Base-by-base conservation (phyloP, 2,888 invertebrate genomes). In the Allygus modestus region DNA sequence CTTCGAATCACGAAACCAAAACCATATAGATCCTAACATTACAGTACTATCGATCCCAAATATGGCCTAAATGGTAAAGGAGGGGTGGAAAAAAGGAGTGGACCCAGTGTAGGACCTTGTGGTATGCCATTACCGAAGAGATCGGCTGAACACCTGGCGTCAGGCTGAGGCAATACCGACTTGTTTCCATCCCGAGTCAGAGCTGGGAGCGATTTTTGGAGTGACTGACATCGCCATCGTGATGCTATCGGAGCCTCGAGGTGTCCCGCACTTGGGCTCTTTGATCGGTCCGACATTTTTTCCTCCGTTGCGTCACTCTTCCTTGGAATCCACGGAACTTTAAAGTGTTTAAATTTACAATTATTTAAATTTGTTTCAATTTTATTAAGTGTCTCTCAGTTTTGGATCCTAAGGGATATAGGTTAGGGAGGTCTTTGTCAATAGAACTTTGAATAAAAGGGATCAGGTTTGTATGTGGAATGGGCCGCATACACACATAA, bases 251-350 rank as follows among this genome's bases (percentile, higher is more conserved):
- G n/a, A 17, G 12, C 73, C 65, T 11, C 28, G 65, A 65, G 65
- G 65, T 65, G 65, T 65, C 31, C 1, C 28, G 28, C 26, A 5
- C 51, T n/a, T n/a, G n/a, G 33, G 20, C 69, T 31, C 73, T 73
- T 73, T 73, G 73, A 73, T 41, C 73, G 41, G 7, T 41, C 73
- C 73, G 73, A 41, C 73, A n/a, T 73, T 73, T 73, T 41, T 23
- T 41, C 17, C 4, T 2, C 65, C 4, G 54, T 23, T 2, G 20
- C 23, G 54, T 23, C 2, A 23, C 65, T 65, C 58, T 15, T 23
- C 7, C 28, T 28, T 12, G 17, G 31, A 28, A 28, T 65, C 65
- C 28, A 0, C 2, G 15, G 65, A n/a, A 65, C 17, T 65, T 65
- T 65, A 31, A 65, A 31, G 58, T 7, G 23, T 23, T 58, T 58